Percentiles rank a stretch among this genome's conserved stretches.
Evolutionary conservation across 2,888 invertebrate genomes (phyloP).

Genomic region (Eupithecia exiguata): DNA sequence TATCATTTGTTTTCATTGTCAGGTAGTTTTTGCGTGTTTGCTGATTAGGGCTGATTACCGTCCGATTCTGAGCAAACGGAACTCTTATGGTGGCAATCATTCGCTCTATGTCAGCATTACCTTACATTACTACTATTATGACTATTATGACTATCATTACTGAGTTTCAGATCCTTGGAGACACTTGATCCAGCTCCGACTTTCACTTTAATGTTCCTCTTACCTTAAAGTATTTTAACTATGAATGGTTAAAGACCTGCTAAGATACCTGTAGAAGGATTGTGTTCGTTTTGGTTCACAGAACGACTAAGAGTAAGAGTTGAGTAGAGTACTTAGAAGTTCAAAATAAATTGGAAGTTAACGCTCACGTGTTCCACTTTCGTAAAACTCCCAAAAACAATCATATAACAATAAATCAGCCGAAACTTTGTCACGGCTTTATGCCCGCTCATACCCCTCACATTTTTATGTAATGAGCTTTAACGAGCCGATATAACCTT

Average conservation of each 20-base stretch:
- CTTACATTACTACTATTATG: background rate
- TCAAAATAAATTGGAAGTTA: background rate
- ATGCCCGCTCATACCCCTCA: slow-evolving; percentile 8
- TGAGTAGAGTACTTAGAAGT: background rate
- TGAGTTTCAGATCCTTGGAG: background rate
- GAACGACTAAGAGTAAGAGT: background rate
- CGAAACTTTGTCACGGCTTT: slow-evolving; percentile 1
- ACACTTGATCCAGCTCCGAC: background rate
- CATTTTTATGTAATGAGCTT: slow-evolving; percentile 41
- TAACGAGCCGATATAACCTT: slow-evolving; percentile 33
- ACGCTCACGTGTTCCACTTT: background rate
- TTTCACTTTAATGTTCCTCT: background rate
- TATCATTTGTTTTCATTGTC: slow-evolving; percentile 34
- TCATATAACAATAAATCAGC: background rate
- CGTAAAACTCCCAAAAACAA: background rate
- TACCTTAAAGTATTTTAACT: background rate
- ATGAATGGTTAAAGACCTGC: background rate
- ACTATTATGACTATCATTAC: no score
- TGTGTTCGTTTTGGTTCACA: background rate
- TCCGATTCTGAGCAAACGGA: background rate
- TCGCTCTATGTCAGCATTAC: background rate
- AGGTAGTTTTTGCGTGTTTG: slow-evolving; percentile 32
- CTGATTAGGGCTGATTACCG: slow-evolving; percentile 12
- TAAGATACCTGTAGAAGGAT: background rate
- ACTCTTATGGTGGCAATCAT: background rate